Percentiles rank a stretch among this genome's conserved stretches.
Evolutionary conservation across 2,888 invertebrate species (phyloP).

Genomic region (Melangyna quadrimaculata): DNA sequence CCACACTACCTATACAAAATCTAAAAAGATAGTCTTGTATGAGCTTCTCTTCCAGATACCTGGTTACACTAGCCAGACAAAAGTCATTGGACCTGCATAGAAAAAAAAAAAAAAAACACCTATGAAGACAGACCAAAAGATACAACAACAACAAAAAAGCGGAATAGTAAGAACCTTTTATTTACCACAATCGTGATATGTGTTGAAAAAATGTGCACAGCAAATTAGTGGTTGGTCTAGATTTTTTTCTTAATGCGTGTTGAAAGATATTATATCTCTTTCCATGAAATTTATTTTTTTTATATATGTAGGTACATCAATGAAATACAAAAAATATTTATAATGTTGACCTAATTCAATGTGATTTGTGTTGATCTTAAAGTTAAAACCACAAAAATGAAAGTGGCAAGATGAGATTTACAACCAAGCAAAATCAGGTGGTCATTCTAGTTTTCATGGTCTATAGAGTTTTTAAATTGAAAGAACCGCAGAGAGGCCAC

Average conservation of each 20-base stretch:
- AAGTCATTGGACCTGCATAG: constrained; percentile 66
- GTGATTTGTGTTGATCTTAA: constrained; percentile 12
- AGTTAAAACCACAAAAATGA: constrained; percentile 44
- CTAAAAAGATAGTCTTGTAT: not conserved
- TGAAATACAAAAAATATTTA: not conserved
- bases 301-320: not conserved
- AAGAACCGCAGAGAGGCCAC: not conserved
- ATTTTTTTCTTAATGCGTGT: constrained; percentile 9
- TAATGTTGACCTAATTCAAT: constrained; percentile 51
- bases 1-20: constrained; percentile 19
- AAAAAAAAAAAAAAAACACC: constrained; percentile 49
- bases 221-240: constrained; percentile 55
- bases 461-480: not conserved
- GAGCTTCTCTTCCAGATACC: constrained; percentile 5
- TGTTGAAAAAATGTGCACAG: constrained; percentile 40
- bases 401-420: constrained; percentile 57
- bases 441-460: constrained; percentile 35
- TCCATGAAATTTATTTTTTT: not conserved
- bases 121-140: not conserved
- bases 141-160: not conserved
- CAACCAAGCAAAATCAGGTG: constrained; percentile 15
- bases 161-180: constrained; percentile 39
- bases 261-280: not conserved
- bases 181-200: not conserved
- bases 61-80: constrained; percentile 29